phyloP scores from a whole-genome alignment of 2,797 vertebrate species.

The Loriculus beryllinus region DNA sequence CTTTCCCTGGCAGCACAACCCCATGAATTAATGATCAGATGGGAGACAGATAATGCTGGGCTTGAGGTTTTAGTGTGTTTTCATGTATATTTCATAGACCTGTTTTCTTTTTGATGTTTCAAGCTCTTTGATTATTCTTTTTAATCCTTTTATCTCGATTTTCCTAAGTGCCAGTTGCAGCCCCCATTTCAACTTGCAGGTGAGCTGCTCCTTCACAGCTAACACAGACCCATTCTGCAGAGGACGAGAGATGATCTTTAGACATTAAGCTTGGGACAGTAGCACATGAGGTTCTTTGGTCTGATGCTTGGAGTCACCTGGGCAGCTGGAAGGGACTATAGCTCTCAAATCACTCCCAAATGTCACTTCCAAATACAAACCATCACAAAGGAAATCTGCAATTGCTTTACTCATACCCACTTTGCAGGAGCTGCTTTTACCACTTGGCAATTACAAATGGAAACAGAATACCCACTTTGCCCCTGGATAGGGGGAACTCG shows the following conservation, averaged over 20 bases:
- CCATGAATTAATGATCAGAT: background rate
- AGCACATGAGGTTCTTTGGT: background rate
- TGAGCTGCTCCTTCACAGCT: background rate
- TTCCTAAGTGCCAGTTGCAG: background rate
- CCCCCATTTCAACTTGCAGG: background rate
- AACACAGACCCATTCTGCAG: background rate
- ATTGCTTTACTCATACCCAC: background rate
- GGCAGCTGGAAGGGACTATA: background rate
- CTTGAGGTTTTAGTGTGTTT: constrained; percentile 14
- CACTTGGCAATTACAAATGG: background rate
- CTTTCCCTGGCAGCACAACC: background rate
- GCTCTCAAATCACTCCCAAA: background rate
- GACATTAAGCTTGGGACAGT: background rate
- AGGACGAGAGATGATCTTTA: background rate
- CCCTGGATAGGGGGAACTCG: background rate
- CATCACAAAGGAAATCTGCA: background rate
- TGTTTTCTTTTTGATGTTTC: constrained; percentile 47
- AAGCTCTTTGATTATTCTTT: constrained; percentile 38
- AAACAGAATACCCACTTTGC: background rate
- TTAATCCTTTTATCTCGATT: background rate
- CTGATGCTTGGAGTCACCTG: background rate
- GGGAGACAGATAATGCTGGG: constrained; percentile 18
- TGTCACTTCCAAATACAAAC: background rate
- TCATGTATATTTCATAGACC: constrained; percentile 55
- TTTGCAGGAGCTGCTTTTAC: background rate